Evolutionary conservation across 2,113 vertebrate species (phyloP).

Genomic region (Barbus barbus): DNA sequence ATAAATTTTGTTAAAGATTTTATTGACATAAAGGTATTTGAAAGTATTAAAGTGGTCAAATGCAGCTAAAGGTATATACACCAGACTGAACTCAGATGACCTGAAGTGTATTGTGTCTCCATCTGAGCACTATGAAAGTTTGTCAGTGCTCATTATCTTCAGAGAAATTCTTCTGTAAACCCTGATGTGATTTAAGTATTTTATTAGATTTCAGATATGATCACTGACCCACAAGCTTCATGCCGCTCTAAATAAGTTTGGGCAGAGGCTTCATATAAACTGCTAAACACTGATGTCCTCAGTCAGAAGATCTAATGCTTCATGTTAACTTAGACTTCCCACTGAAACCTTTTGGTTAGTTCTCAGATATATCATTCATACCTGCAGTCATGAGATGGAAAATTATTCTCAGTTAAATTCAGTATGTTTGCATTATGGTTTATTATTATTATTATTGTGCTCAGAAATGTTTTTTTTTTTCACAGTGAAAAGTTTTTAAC

Average conservation of each 20-base stretch:
- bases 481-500: neutral
- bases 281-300: neutral
- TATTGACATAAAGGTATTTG: neutral
- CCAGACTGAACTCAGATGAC: neutral
- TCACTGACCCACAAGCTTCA: slow-evolving; percentile 20
- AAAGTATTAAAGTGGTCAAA: neutral
- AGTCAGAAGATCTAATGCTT: neutral
- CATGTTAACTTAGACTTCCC: neutral
- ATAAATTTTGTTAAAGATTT: neutral
- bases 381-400: neutral
- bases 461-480: neutral
- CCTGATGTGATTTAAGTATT: slow-evolving; percentile 4
- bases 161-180: slow-evolving; percentile 22
- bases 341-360: neutral
- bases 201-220: slow-evolving; percentile 37
- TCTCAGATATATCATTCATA: neutral
- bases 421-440: neutral
- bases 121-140: slow-evolving; percentile 9
- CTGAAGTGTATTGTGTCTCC: neutral
- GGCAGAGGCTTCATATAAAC: slow-evolving; percentile 12
- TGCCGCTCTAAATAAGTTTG: slow-evolving; percentile 22
- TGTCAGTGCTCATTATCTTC: slow-evolving; percentile 19
- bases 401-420: neutral
- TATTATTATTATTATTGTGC: neutral
- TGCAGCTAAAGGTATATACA: neutral